Evolutionary conservation across 2,113 vertebrate genomes (phyloP).

Genomic region (Syngnathoides biaculeatus): DNA sequence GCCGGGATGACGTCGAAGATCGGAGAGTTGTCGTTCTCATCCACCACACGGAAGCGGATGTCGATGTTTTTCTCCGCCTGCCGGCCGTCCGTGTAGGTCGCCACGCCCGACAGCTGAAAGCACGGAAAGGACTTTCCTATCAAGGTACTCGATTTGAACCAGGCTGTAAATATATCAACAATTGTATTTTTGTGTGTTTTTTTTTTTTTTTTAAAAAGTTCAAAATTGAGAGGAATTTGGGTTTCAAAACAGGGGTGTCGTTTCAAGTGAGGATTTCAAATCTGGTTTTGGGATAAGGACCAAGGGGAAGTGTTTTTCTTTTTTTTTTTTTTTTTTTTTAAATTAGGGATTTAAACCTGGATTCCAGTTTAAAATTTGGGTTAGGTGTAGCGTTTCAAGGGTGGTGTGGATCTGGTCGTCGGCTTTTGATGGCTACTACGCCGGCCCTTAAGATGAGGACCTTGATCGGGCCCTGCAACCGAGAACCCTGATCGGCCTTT

Average conservation of each 20-base stretch:
- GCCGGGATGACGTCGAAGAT: conserved; percentile 19
- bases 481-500: background rate
- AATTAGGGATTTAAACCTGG: background rate
- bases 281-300: too few relatives aligned
- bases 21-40: conserved; percentile 69
- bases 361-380: background rate
- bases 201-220: too few relatives aligned
- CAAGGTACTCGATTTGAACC: background rate
- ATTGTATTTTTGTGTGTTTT: too few relatives aligned
- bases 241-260: background rate
- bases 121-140: background rate
- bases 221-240: too few relatives aligned
- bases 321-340: too few relatives aligned
- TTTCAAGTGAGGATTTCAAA: background rate
- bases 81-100: background rate
- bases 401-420: background rate
- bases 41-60: conserved; percentile 61
- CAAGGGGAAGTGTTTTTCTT: too few relatives aligned
- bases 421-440: background rate
- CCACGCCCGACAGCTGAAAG: conserved; percentile 65
- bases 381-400: background rate
- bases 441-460: background rate
- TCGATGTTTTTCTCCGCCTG: conserved; percentile 54
- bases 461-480: too few relatives aligned
- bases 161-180: background rate